Conservation (phyloP, 1,140 invertebrate species). For the Manduca sexta region DNA sequence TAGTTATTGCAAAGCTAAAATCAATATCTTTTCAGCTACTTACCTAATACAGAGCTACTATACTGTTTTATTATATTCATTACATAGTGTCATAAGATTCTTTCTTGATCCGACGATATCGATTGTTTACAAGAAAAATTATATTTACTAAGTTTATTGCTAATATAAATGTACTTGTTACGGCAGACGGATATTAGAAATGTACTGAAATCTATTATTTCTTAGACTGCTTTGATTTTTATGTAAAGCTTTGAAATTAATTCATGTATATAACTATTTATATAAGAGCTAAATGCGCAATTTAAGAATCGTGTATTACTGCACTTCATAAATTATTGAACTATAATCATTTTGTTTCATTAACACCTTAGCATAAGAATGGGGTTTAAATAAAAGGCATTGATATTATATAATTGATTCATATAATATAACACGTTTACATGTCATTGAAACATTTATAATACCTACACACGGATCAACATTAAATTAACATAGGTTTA, state of each 20-base stretch:
- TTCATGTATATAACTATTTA: constrained; percentile 63
- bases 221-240: constrained; percentile 61
- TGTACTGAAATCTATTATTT: not conserved
- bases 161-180: too few relatives aligned
- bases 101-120: too few relatives aligned
- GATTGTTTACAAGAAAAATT: too few relatives aligned
- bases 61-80: too few relatives aligned
- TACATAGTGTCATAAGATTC: too few relatives aligned
- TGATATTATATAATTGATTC: constrained; percentile 29
- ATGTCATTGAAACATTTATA: constrained; percentile 40
- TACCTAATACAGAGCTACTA: too few relatives aligned
- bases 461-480: constrained; percentile 37
- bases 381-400: constrained; percentile 3
- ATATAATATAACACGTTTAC: constrained; percentile 49
- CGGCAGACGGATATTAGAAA: too few relatives aligned
- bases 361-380: not conserved
- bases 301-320: constrained; percentile 61
- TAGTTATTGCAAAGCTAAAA: too few relatives aligned
- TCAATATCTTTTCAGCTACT: too few relatives aligned
- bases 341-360: constrained; percentile 32
- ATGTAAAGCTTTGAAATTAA: constrained; percentile 53
- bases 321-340: constrained; percentile 70
- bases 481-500: constrained; percentile 27
- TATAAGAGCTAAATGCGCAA: constrained; percentile 61
- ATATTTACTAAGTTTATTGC: too few relatives aligned